phyloP scores from a whole-genome alignment of 92 coral and sea anemone species.

The Epizoanthus ramosus region DNA sequence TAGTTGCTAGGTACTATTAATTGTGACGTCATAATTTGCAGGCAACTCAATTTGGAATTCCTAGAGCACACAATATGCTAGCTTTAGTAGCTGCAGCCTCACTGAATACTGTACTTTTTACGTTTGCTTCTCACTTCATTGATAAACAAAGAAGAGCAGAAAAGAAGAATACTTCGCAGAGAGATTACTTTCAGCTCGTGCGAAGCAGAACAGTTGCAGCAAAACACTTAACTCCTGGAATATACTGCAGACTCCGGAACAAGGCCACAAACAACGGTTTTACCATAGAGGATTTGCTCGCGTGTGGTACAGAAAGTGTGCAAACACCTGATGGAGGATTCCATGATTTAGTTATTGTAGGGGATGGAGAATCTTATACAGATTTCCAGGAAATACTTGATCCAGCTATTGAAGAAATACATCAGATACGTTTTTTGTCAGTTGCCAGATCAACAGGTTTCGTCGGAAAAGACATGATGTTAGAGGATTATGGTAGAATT shows the following conservation, averaged over 20 bases:
- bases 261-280: slow-evolving; percentile 49
- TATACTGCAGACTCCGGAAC: slow-evolving; percentile 47
- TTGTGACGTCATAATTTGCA: too few relatives aligned
- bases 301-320: neutral
- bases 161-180: neutral
- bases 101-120: slow-evolving; percentile 17
- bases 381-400: slow-evolving; percentile 41
- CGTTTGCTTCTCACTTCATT: slow-evolving; percentile 2
- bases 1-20: too few relatives aligned
- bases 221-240: slow-evolving; percentile 46
- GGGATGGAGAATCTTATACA: slow-evolving; percentile 50
- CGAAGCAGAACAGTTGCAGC: neutral
- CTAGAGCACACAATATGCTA: neutral
- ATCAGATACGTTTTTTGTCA: neutral
- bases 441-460: neutral
- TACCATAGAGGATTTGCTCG: slow-evolving; percentile 34
- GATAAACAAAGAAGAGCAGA: neutral
- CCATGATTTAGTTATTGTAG: slow-evolving; percentile 21
- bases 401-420: slow-evolving; percentile 34
- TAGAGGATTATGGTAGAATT: neutral
- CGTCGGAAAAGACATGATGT: neutral
- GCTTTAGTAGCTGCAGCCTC: neutral
- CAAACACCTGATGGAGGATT: neutral
- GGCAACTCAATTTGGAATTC: too few relatives aligned
- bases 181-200: slow-evolving; percentile 13